phyloP scores from a whole-genome alignment of 2,797 vertebrate genomes.

The Dromococcyx pavoninus region DNA sequence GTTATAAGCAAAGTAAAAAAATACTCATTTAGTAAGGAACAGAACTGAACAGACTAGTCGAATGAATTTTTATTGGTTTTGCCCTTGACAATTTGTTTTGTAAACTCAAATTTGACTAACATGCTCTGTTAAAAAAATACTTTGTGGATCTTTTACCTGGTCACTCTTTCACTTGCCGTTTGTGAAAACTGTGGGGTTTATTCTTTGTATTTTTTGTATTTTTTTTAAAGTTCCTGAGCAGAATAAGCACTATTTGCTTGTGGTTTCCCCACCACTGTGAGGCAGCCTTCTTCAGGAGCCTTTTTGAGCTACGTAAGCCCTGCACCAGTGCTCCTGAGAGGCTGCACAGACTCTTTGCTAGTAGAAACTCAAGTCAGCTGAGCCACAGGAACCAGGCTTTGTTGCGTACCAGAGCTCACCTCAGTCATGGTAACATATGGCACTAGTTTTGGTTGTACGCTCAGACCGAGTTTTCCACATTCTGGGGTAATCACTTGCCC shows the following conservation, averaged over 20 bases:
- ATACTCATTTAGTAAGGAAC: not conserved
- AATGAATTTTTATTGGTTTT: not conserved
- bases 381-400: not conserved
- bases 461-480: not conserved
- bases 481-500: not conserved
- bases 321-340: not conserved
- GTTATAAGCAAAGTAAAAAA: not conserved
- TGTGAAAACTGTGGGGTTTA: not conserved
- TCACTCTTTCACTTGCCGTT: not conserved
- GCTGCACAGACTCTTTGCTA: not conserved
- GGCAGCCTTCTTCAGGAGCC: not conserved
- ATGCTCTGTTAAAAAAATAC: not conserved
- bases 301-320: not conserved
- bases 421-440: fast-evolving
- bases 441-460: not conserved
- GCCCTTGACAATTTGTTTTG: not conserved
- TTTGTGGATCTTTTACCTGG: not conserved
- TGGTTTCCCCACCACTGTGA: not conserved
- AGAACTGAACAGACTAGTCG: not conserved
- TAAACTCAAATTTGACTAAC: not conserved
- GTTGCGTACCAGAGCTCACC: fast-evolving
- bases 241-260: not conserved
- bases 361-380: not conserved
- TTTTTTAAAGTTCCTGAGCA: not conserved
- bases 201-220: not conserved